Percentiles rank a stretch among this genome's conserved stretches.
These are phyloP conservation scores for Netta rufina DNA, from an alignment of 2,797 vertebrate genomes.

Conservation along the genomic window DNA sequence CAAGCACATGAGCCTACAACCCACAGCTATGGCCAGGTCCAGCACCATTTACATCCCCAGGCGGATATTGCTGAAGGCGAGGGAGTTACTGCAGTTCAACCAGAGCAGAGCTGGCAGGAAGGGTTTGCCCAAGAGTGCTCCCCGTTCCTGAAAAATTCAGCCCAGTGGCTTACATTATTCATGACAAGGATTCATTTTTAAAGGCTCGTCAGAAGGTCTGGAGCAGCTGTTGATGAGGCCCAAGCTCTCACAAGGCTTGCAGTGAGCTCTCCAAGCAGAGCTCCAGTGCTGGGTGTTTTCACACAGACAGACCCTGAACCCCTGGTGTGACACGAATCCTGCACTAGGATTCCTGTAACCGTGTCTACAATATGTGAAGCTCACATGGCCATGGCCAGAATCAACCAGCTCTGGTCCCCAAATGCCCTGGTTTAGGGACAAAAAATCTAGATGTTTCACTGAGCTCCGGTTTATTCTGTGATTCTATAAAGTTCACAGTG, in stretches of 20 bases:
- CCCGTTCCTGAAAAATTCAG: not conserved
- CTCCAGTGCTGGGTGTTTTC: rapidly evolving
- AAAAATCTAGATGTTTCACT: rapidly evolving
- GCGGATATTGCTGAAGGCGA: not conserved
- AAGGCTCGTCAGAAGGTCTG: not conserved
- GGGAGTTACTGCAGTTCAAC: not conserved
- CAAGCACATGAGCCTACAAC: not conserved
- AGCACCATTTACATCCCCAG: not conserved
- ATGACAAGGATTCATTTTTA: not conserved
- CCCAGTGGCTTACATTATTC: not conserved
- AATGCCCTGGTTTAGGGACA: rapidly evolving
- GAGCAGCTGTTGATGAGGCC: not conserved
- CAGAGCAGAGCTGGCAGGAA: not conserved
- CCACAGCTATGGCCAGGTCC: rapidly evolving
- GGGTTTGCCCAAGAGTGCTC: not conserved
- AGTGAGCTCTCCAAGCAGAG: not conserved
- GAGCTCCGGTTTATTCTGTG: not conserved
- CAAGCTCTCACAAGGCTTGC: not conserved
- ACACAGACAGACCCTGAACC: rapidly evolving
- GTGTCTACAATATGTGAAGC: not conserved
- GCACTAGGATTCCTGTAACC: rapidly evolving
- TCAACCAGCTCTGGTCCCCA: not conserved
- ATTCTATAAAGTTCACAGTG: not conserved
- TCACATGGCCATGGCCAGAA: rapidly evolving
- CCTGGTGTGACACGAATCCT: not conserved